Percentiles rank a stretch among this genome's conserved stretches.
phyloP scores from a whole-genome alignment of 92 coral and sea anemone species.

The Montipora capitata region DNA sequence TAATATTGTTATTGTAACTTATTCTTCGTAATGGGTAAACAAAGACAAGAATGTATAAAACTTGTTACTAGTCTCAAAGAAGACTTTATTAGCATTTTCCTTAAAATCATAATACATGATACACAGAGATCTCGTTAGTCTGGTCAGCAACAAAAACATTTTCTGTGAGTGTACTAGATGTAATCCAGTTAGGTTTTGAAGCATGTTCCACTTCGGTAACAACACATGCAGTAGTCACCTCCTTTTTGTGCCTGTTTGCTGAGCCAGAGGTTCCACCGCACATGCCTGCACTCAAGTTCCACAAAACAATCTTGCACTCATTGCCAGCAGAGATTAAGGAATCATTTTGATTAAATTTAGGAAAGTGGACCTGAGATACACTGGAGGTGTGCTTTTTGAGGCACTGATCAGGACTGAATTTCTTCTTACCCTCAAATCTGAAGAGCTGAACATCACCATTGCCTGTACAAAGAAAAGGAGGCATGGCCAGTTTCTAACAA shows the following conservation, averaged over 20 bases:
- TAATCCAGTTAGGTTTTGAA: conserved; percentile 92
- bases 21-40: too few relatives aligned
- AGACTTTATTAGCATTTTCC: neutral
- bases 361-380: conserved; percentile 92
- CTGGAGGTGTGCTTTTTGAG: conserved; percentile 83
- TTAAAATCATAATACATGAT: conserved; percentile 58
- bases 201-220: conserved; percentile 76
- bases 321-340: conserved; percentile 90
- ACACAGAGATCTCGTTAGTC: conserved; percentile 83
- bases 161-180: conserved; percentile 64
- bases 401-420: conserved; percentile 62
- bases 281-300: conserved; percentile 64
- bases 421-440: conserved; percentile 93
- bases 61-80: neutral
- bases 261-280: conserved; percentile 20
- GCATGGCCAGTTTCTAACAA: too few relatives aligned
- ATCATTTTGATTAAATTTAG: conserved; percentile 59
- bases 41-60: too few relatives aligned
- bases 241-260: conserved; percentile 1
- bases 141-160: conserved; percentile 88
- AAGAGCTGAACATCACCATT: conserved; percentile 90
- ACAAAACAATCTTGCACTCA: conserved; percentile 86
- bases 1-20: too few relatives aligned
- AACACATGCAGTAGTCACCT: conserved; percentile 7
- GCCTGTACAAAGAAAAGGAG: conserved; percentile 61